Conservation (phyloP, 2,888 invertebrate species). For the Phragmatobia fuliginosa region DNA sequence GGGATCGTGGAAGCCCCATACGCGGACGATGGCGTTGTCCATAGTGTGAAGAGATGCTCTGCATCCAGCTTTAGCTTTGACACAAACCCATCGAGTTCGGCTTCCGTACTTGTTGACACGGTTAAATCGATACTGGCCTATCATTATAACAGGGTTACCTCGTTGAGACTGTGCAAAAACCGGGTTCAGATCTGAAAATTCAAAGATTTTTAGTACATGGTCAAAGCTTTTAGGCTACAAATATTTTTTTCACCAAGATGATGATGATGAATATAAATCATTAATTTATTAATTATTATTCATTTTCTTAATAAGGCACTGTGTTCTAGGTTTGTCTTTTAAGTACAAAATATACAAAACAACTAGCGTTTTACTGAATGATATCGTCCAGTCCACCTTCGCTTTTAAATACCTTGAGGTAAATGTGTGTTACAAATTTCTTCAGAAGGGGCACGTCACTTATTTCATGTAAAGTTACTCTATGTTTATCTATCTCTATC, state of each 20-base stretch:
- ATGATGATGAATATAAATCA: too few species aligned
- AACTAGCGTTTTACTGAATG: neutral
- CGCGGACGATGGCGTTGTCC: constrained; percentile 81
- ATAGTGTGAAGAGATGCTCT: constrained; percentile 80
- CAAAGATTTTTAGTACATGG: constrained; percentile 50
- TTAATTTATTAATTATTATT: too few species aligned
- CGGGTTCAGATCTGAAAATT: constrained; percentile 78
- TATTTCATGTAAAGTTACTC: too few species aligned
- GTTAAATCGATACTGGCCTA: constrained; percentile 82
- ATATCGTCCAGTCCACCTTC: neutral
- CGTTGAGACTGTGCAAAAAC: constrained; percentile 81
- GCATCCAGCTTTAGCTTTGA: constrained; percentile 82
- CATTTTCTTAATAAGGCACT: neutral
- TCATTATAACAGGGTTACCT: constrained; percentile 83
- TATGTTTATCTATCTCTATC: too few species aligned
- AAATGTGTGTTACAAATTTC: too few species aligned
- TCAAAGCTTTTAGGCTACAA: neutral
- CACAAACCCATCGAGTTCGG: constrained; percentile 81
- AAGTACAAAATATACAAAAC: neutral
- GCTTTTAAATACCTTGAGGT: neutral
- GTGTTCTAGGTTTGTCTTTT: neutral
- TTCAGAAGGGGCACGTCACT: neutral
- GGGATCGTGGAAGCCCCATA: constrained; percentile 82
- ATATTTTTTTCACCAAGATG: too few species aligned
- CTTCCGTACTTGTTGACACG: constrained; percentile 81